These are phyloP conservation scores for Catamblyrhynchus diadema DNA, from an alignment of 2,797 vertebrate genomes.

Conservation along the genomic window DNA sequence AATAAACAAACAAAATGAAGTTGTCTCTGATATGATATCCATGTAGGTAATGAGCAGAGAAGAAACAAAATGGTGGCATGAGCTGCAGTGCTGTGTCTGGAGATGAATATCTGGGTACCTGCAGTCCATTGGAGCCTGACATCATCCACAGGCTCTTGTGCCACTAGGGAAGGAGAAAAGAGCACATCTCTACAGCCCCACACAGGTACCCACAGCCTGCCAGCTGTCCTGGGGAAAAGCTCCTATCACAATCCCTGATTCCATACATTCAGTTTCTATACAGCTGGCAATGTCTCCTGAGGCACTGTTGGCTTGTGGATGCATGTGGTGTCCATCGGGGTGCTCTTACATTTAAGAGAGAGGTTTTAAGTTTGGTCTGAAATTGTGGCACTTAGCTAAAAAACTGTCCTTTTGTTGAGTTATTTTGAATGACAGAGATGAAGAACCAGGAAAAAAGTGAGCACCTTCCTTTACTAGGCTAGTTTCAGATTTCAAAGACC, in stretches of 20 bases:
- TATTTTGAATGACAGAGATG: neutral
- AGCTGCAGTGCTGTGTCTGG: neutral
- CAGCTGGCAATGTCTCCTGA: neutral
- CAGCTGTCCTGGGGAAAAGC: neutral
- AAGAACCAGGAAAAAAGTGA: neutral
- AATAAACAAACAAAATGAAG: neutral
- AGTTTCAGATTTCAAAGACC: neutral
- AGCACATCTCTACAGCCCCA: neutral
- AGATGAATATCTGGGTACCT: neutral
- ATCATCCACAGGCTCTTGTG: neutral
- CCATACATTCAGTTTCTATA: neutral
- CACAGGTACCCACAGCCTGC: neutral
- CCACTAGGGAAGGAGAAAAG: neutral
- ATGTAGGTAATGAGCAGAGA: neutral
- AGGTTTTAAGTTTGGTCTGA: neutral
- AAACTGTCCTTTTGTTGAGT: neutral
- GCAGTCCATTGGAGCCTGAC: neutral
- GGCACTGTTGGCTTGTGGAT: neutral
- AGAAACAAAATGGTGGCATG: neutral
- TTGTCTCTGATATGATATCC: neutral
- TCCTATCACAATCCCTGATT: neutral
- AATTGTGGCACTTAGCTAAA: neutral
- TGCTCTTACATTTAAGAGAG: neutral
- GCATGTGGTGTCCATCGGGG: rapidly evolving
- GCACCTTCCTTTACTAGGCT: neutral